Evolutionary conservation across 2,797 vertebrate species (phyloP), one percentile per base, ranked within the genome.

Genomic region (Artibeus jamaicensis): DNA sequence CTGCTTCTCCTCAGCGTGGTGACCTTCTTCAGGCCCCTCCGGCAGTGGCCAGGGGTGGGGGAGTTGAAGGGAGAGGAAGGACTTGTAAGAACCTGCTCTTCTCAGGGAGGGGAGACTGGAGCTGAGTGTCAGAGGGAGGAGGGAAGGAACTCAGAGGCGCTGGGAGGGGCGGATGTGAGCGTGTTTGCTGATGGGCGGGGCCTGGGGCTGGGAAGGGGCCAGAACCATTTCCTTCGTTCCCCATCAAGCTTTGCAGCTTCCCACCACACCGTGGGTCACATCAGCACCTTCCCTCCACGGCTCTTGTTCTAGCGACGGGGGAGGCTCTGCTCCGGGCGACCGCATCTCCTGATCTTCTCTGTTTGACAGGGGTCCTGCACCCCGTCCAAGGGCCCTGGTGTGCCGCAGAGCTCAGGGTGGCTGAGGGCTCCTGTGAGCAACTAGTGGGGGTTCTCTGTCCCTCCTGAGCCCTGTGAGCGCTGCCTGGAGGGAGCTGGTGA

Each of bases 301-400:
- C 48, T 78, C 73, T 59, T 84, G 82, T 74, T 84, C 89, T 85
- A 95, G 92, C 74, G 89, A 73, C 48, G 76, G 87, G 76, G 24
- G 68, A n/a, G 46, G 70, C 79, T 91, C 93, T 42, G 26, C 82
- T 89, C 50, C 73, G 57, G 37, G 26, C 73, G 46, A 48, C 74
- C 76, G 37, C 50, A 18, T 89, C 74, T 96, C 90, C 42, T 94
- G 71, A 50, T 87, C 77, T 59, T 82, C 74, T 92, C 65, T 44
- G 7, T 37, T 32, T 46, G 22, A 76, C n/a, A 32, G 26, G 53
- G 59, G 71, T 21, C 50, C n/a, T 65, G 86, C 77, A 46, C 77
- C 55, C 29, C 68, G 82, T 77, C 48, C 50, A 59, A 74, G 79
- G 73, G 42, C 57, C 26, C 83, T 74, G 85, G 62, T 62, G 68